Evolutionary conservation across 2,797 vertebrate genomes (phyloP).

Genomic region (Eutrigla gurnardus): DNA sequence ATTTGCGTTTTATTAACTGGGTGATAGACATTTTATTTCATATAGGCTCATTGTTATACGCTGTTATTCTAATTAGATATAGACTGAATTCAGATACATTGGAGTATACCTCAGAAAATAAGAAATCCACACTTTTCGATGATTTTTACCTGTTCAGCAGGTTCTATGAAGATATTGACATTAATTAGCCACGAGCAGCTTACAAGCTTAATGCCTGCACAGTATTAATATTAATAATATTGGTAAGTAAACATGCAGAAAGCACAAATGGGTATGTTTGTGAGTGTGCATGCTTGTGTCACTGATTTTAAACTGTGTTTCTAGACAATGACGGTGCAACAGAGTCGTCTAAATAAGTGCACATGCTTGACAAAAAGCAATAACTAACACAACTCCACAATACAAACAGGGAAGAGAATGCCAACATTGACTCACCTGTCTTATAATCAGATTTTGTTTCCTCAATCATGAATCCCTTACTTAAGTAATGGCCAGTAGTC

Average conservation of each 20-base stretch:
- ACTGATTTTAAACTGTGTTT: too few species aligned
- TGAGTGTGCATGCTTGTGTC: background rate
- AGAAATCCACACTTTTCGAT: slow-evolving; percentile 8
- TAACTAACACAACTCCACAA: background rate
- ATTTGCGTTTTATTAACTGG: too few species aligned
- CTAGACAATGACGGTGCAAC: background rate
- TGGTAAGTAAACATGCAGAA: slow-evolving; percentile 23
- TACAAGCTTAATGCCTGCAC: slow-evolving; percentile 13
- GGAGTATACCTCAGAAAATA: background rate
- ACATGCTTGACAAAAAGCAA: background rate
- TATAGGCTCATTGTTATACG: too few species aligned
- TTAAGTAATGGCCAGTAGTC: background rate
- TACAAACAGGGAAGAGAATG: background rate
- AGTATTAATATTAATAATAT: slow-evolving; percentile 8
- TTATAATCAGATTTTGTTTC: background rate
- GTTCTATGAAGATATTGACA: slow-evolving; percentile 36
- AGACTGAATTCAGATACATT: too few species aligned
- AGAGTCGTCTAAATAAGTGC: background rate
- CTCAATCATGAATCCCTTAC: background rate
- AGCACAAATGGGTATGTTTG: slow-evolving; percentile 15
- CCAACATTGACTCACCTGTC: background rate
- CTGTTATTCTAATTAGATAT: too few species aligned
- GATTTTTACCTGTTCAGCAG: slow-evolving; percentile 37
- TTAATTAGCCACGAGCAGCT: slow-evolving; percentile 35
- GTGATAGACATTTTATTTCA: too few species aligned